Base-by-base conservation (phyloP, 2,797 vertebrate genomes). In the Danio albolineatus region DNA sequence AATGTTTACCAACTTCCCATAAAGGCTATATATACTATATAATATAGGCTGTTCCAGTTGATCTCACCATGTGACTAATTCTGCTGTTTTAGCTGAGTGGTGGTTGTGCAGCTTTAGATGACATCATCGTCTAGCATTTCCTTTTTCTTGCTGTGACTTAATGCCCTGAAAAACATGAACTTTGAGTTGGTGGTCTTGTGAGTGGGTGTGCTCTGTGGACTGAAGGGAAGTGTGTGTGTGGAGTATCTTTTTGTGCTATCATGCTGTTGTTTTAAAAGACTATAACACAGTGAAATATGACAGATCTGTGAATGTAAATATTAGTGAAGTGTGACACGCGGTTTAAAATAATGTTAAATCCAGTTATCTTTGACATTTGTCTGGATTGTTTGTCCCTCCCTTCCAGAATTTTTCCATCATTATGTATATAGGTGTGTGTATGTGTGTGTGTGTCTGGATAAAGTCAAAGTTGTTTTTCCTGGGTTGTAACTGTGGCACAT, bases 391-490 rank as follows among this genome's bases (percentile, higher is more conserved):
- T 19, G 43, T 72, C 13, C 14, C 9, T 66, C 16, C 57, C 6
- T 57, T 60, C 36, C 28, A 13, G 10, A 59, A 41, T 19, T 78
- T 14, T 82, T 62, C 36, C 60, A 51, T 5, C n/a, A 44, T 64
- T 67, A 17, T 78, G 65, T 72, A 19, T 51, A 54, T n/a, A 56
- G 54, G 39, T 72, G 10, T 67, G 43, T 60, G 16, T 49, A n/a
- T n/a, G n/a, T n/a, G n/a, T n/a, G 41, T 67, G 12, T 21, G 36
- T 48, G 39, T 74, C 43, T 49, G 19, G 69, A 59, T 49, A 49
- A 60, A 73, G 60, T 79, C 77, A 79, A 19, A 36, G 39, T 4
- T 36, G 28, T 59, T 36, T 82, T 81, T 6, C 53, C 65, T 44
- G 73, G 69, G 65, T 4, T 60, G 71, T 75, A 82, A 48, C 43